phyloP scores from a whole-genome alignment of 2,888 invertebrate genomes.

The Agrotis puta region DNA sequence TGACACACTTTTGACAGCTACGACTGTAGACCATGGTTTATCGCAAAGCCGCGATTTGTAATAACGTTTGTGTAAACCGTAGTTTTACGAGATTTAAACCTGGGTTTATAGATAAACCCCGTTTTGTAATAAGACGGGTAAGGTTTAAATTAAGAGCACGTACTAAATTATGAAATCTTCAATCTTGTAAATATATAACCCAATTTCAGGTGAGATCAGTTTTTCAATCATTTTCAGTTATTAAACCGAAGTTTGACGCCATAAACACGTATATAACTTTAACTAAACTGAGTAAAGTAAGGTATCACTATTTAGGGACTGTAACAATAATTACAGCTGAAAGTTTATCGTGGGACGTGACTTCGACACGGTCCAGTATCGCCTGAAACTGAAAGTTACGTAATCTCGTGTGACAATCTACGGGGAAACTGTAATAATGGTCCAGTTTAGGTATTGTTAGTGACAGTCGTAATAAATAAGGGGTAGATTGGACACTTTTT shows the following conservation, averaged over 20 bases:
- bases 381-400: conserved; percentile 25
- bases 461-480: not conserved
- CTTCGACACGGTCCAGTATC: conserved; percentile 6
- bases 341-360: conserved; percentile 28
- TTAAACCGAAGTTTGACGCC: not conserved
- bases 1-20: too few relatives aligned
- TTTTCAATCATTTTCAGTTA: not conserved
- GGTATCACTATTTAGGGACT: conserved; percentile 28
- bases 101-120: too few relatives aligned
- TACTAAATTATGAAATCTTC: too few relatives aligned
- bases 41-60: too few relatives aligned
- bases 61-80: too few relatives aligned
- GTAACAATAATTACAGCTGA: conserved; percentile 25
- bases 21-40: too few relatives aligned
- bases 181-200: too few relatives aligned
- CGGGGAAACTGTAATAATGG: not conserved
- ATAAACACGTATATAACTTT: not conserved
- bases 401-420: conserved; percentile 36
- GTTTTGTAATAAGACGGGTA: too few relatives aligned
- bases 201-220: not conserved
- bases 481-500: not conserved
- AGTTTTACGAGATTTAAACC: too few relatives aligned
- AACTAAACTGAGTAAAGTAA: conserved; percentile 2
- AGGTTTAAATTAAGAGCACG: too few relatives aligned
- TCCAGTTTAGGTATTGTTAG: conserved; percentile 9